phyloP scores from a whole-genome alignment of 1,140 invertebrate genomes.

The Atopsyche davidsoni region DNA sequence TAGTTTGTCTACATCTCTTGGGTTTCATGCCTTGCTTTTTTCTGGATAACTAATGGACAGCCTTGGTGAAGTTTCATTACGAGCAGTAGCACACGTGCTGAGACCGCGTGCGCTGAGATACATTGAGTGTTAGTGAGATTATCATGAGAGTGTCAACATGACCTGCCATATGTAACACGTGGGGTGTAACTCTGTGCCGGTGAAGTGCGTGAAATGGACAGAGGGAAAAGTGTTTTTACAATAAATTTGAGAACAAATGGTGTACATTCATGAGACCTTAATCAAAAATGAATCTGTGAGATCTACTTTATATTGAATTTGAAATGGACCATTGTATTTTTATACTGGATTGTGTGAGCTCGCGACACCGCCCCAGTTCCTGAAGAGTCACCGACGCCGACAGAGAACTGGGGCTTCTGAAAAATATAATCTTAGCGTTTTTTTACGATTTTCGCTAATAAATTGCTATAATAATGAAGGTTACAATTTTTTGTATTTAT shows the following conservation, averaged over 20 bases:
- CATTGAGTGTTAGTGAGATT: constrained; percentile 8
- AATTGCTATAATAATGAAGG: too few species aligned
- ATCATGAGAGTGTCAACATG: constrained; percentile 7
- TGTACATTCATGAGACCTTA: too few species aligned
- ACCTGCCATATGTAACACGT: constrained; percentile 11
- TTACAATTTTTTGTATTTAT: constrained; percentile 20
- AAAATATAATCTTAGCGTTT: constrained; percentile 23
- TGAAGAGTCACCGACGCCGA: neutral
- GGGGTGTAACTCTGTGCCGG: constrained; percentile 12
- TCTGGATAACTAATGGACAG: constrained; percentile 8
- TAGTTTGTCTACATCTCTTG: constrained; percentile 1
- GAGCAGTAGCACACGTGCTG: neutral
- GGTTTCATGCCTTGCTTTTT: constrained; percentile 14
- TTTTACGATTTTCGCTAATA: constrained; percentile 19
- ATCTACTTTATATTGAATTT: constrained; percentile 15
- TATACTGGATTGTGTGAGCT: constrained; percentile 24
- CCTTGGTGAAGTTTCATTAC: neutral
- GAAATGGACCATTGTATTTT: constrained; percentile 27
- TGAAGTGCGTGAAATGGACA: constrained; percentile 15
- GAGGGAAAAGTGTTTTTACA: constrained; percentile 20
- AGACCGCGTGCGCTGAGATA: neutral
- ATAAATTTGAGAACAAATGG: constrained; percentile 3
- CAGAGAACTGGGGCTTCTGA: constrained; percentile 21
- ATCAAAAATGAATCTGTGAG: constrained; percentile 10
- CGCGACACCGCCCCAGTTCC: constrained; percentile 23